Conservation (phyloP, 2,888 invertebrate species). For the Mimachlamys varia region DNA sequence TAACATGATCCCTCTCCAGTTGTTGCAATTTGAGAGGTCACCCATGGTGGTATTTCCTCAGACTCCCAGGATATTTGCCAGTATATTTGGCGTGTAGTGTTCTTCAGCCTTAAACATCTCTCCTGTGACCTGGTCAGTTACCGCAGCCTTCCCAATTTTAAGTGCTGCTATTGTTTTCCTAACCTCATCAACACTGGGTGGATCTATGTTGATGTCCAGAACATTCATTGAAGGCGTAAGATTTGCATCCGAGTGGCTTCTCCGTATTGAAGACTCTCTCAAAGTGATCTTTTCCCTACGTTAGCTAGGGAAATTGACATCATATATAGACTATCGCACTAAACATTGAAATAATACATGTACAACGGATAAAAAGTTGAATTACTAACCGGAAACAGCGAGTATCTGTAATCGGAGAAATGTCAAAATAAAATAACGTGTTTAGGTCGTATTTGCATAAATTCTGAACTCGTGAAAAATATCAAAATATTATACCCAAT, state of each 20-base stretch:
- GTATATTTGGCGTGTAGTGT: constrained; percentile 37
- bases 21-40: constrained; percentile 28
- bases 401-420: no score
- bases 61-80: constrained; percentile 32
- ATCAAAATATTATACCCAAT: no score
- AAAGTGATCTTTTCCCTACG: constrained; percentile 37
- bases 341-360: no score
- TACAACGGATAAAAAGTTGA: no score
- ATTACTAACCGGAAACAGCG: no score
- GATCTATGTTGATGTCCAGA: not conserved
- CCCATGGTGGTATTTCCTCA: constrained; percentile 34
- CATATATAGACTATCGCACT: no score
- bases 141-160: constrained; percentile 36
- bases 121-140: not conserved
- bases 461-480: no score
- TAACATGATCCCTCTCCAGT: constrained; percentile 40
- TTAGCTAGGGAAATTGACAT: no score
- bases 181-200: not conserved
- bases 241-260: not conserved
- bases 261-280: constrained; percentile 28
- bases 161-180: not conserved
- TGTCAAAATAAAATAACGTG: no score
- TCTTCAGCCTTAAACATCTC: constrained; percentile 36
- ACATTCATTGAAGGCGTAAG: not conserved
- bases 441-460: no score